Base-by-base conservation (phyloP, 1,140 invertebrate species). In the Bombus sibiricus region DNA sequence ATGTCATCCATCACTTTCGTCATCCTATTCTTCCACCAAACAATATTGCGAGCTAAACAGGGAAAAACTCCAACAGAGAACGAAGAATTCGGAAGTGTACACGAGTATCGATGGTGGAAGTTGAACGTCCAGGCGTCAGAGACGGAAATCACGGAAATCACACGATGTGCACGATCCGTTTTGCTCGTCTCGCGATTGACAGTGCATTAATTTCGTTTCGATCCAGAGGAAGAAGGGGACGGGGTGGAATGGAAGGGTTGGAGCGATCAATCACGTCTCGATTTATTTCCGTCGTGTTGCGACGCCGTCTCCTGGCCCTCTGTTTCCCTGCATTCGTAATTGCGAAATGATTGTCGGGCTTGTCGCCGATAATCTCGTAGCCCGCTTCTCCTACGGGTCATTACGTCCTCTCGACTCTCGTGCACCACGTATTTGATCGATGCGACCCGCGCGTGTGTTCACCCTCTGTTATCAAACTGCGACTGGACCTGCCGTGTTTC, bases 301-400 rank as follows among this genome's bases (percentile, higher is more conserved):
- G 34, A 80, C 43, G 76, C 66, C 68, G 69, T 74, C 78, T 66
- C 39, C 71, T 34, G 64, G 66, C 53, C 59, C 72, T 75, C 84
- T 81, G 84, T 85, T 85, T 81, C 84, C 28, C 43, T 75, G 84
- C 85, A 86, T 86, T 83, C 81, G 85, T 86, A 86, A 86, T 86
- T 83, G 85, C 85, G 81, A 86, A 86, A 86, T 85, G 89, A 90
- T 90, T 86, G 88, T 81, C 79, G 73, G 75, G 79, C 73, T 87
- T 83, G 87, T 89, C 86, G 86, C 64, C 78, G 83, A 85, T 85
- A 81, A 81, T 85, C 83, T 73, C 83, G 53, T 62, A 53, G 64
- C 64, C 15, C 75, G 74, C 41, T 82, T 74, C 74, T 75, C 69
- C 78, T 88, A 74, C 85, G 88, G 73, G 89, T 87, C 80, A 80